Conservation (phyloP, 2,797 vertebrate genomes). For the Myiotriccus ornatus region DNA sequence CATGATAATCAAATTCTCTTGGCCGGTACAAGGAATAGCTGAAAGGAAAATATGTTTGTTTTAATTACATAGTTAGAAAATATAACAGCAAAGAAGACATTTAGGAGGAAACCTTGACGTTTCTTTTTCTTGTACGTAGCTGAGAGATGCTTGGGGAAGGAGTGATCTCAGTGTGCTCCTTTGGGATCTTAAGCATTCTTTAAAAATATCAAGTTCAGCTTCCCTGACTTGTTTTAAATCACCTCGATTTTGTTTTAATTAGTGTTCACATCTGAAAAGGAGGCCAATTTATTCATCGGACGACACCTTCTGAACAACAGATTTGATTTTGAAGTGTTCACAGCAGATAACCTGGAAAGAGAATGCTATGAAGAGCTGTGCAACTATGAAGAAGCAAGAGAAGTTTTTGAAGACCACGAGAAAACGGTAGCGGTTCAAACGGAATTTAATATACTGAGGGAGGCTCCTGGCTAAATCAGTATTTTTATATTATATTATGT, state of each 20-base stretch:
- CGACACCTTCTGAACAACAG: conserved; percentile 90
- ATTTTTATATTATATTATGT: too few relatives aligned
- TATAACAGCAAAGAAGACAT: neutral
- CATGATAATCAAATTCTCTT: neutral
- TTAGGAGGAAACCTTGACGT: neutral
- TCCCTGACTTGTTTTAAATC: conserved; percentile 4
- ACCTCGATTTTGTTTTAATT: neutral
- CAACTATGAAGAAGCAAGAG: conserved; percentile 92
- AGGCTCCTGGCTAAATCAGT: neutral
- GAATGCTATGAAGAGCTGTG: conserved; percentile 92
- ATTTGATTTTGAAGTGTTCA: conserved; percentile 93
- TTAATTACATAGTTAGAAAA: neutral
- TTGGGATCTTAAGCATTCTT: neutral
- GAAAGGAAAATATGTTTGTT: neutral
- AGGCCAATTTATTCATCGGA: conserved; percentile 85
- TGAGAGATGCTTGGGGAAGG: neutral
- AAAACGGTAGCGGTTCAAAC: conserved; percentile 78
- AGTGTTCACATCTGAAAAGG: conserved; percentile 87
- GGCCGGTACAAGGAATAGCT: neutral
- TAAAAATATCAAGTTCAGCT: neutral
- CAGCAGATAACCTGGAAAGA: conserved; percentile 88
- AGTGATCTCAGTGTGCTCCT: neutral
- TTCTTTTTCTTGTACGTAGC: neutral
- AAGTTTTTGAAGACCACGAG: conserved; percentile 86
- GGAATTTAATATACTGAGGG: neutral